Percentiles rank a stretch among this genome's conserved stretches.
phyloP scores from a whole-genome alignment of 1,140 invertebrate genomes.

The Panagrolaimus sp. region DNA sequence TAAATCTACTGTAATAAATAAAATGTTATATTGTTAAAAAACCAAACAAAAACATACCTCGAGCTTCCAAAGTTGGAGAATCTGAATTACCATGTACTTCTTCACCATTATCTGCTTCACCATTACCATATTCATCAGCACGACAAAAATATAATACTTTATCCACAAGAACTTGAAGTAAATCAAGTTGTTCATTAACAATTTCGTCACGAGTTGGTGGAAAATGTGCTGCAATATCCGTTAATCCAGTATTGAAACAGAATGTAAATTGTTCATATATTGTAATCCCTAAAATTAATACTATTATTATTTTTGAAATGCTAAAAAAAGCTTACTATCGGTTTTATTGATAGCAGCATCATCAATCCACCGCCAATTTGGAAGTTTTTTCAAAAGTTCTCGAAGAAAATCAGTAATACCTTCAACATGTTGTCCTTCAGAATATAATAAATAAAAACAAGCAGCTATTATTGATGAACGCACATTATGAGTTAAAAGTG shows the following conservation, averaged over 20 bases:
- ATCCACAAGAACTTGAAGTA: conserved; percentile 35
- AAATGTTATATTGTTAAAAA: conserved; percentile 4
- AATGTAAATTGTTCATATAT: conserved; percentile 57
- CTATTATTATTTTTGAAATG: not conserved
- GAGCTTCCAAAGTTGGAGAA: not conserved
- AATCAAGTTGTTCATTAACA: conserved; percentile 42
- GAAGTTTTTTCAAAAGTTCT: conserved; percentile 33
- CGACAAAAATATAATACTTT: conserved; percentile 17
- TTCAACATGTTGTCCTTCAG: conserved; percentile 34
- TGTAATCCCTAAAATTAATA: conserved; percentile 47
- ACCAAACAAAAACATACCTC: conserved; percentile 16
- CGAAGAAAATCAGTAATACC: conserved; percentile 29
- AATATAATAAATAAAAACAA: conserved; percentile 50
- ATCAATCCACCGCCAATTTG: conserved; percentile 54
- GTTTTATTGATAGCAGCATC: conserved; percentile 46
- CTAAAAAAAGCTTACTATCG: conserved; percentile 37
- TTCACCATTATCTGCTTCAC: conserved; percentile 14
- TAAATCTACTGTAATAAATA: conserved; percentile 40
- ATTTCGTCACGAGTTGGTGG: conserved; percentile 43
- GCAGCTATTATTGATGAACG: conserved; percentile 44
- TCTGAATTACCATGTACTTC: not conserved
- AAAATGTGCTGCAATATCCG: conserved; percentile 52
- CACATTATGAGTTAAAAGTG: conserved; percentile 59
- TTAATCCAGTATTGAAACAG: conserved; percentile 55
- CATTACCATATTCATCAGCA: not conserved